Base-by-base conservation (phyloP, 2,797 vertebrate species). In the Crax fasciolata region DNA sequence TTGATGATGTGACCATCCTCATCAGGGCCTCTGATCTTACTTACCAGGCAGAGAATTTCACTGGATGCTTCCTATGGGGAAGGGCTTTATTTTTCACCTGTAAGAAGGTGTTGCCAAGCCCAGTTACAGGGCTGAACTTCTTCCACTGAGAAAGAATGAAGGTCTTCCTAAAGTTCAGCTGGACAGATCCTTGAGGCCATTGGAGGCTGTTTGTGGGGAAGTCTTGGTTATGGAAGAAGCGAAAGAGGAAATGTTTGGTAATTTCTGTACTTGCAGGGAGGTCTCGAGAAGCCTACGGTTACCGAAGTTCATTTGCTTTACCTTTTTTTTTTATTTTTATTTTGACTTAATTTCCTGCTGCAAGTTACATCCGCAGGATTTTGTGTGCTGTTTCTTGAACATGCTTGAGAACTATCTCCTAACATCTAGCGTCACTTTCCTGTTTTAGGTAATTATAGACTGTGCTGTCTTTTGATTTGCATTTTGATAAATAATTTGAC, bases 371-470 rank as follows among this genome's bases (percentile, higher is more conserved):
- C 18, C 35, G 43, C 82, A 74, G 38, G 7, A 41, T 55, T 74
- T 58, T 27, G 2, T 63, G 25, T 4, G 4, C 21, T 1, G 2
- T 43, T 81, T n/a, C 65, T 87, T 89, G 32, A 78, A 27, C 23
- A 20, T 1, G 1, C 83, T 0, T 23, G 43, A 35, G 13, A 87
- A 23, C 44, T 80, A 13, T 66, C 51, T 88, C 6, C 4, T 76
- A 6, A 41, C 43, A 61, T 74, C 86, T 68, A 71, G 6, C 18
- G 4, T 63, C 0, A 5, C 84, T 79, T 92, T 91, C 82, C 72
- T 83, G 68, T 87, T 89, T 83, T 48, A 79, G 44, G 54, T 92
- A 63, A 83, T 94, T 82, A 46, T 73, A 85, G 75, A 25, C 28
- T 77, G 38, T 44, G 24, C 35, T 67, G 14, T 49, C 8, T 83